Evolutionary conservation across 2,797 vertebrate species (phyloP), one percentile per base, ranked within the genome.

Genomic region (Galaxias olidus): DNA sequence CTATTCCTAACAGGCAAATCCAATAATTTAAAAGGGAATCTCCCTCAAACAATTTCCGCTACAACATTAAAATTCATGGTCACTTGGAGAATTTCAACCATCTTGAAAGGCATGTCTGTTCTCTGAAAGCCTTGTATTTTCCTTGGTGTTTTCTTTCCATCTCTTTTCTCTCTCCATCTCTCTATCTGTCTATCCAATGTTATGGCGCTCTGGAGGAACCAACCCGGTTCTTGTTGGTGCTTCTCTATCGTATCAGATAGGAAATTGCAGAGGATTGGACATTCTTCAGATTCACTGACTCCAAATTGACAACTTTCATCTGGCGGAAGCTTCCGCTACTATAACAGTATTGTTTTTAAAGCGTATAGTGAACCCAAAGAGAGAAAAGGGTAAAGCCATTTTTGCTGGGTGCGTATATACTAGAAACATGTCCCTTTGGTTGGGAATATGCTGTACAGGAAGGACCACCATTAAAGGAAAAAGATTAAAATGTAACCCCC

Each of bases 261-360:
- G 79, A 77, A 83, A 83, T 66, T 65, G 80, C 59, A 75, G 59
- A 68, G 83, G 82, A 86, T 87, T 86, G 85, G 89, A 74, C 80
- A 84, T 80, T 80, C 78, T 78, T 86, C 79, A 85, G 79, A 74
- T 76, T 73, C 77, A 45, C 69, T 63, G 77, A 71, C 77, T 83
- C 79, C 81, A 85, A 91, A 90, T 87, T 87, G 89, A 88, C 80
- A 89, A 84, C 90, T 90, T 90, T 91, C 86, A 91, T 91, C 84
- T 76, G 72, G 64, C 8, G 59, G 78, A 78, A 82, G 80, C 80
- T 72, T 49, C 13, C 71, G 71, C 73, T 56, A 15, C 77, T 75
- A 30, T 30, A 30, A n/a, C 30, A 2, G 81, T 71, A 86, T 89
- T 89, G 88, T 88, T 90, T 92, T 89, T 86, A 89, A 82, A 86